A percentile compares a stretch with the other conserved stretches of the same genome.
Evolutionary conservation across 2,113 vertebrate species (phyloP).

Genomic region (Synchiropus splendidus): DNA sequence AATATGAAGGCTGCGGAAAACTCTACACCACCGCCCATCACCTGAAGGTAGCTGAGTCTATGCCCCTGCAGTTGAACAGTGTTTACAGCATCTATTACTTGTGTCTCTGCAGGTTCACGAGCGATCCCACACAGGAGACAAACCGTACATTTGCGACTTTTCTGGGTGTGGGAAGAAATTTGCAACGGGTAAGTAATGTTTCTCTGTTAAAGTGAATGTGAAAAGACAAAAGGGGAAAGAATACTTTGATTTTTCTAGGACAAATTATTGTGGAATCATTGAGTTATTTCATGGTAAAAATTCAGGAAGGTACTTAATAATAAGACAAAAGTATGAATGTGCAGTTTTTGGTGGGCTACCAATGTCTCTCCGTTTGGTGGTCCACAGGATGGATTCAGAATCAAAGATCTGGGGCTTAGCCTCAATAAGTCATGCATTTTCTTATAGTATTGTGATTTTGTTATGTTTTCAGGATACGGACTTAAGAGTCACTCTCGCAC

Average conservation of each 20-base stretch:
- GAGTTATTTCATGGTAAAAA: no score
- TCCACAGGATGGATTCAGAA: no score
- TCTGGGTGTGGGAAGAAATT: slow-evolving; percentile 93
- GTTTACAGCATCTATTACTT: slow-evolving; percentile 14
- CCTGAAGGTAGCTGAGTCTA: slow-evolving; percentile 72
- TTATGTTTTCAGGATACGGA: slow-evolving; percentile 74
- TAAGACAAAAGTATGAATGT: no score
- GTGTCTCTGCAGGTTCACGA: slow-evolving; percentile 81
- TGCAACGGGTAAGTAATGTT: slow-evolving; percentile 82
- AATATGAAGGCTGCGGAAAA: slow-evolving; percentile 94
- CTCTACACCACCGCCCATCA: slow-evolving; percentile 97
- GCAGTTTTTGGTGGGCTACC: no score
- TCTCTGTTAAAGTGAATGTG: background rate
- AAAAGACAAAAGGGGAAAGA: no score
- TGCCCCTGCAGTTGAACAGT: background rate
- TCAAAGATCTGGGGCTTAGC: no score
- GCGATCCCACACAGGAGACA: slow-evolving; percentile 93
- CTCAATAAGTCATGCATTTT: no score
- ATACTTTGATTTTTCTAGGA: no score
- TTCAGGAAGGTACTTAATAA: no score
- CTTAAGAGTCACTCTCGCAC: slow-evolving; percentile 95
- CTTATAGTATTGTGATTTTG: background rate
- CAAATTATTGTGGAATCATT: no score
- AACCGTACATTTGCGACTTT: slow-evolving; percentile 91
- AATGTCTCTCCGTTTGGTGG: no score